Evolutionary conservation across 92 coral and sea anemone genomes (phyloP).

Genomic region (Siderastrea radians): DNA sequence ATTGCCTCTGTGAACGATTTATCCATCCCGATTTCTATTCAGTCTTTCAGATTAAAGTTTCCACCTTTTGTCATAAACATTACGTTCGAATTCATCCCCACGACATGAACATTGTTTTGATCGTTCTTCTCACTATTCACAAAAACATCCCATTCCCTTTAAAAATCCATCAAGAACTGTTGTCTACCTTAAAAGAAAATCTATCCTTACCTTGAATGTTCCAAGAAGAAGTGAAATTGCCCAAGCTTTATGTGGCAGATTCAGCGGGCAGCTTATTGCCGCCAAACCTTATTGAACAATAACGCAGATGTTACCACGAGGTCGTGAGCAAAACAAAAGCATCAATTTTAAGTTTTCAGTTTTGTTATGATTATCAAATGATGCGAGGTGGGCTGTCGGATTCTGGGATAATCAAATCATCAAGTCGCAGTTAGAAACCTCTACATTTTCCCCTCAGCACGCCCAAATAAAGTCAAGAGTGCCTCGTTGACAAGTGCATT

Average conservation of each 20-base stretch:
- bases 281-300: neutral
- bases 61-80: neutral
- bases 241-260: constrained; percentile 14
- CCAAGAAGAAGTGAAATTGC: constrained; percentile 2
- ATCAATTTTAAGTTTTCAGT: constrained; percentile 3
- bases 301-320: constrained; percentile 45
- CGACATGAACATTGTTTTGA: constrained; percentile 3
- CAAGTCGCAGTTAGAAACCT: neutral
- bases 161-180: neutral
- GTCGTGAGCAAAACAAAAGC: constrained; percentile 29
- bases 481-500: neutral
- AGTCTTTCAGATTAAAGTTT: neutral
- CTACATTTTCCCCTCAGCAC: neutral
- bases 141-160: neutral
- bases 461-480: neutral
- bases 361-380: constrained; percentile 43
- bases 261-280: neutral
- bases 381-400: neutral
- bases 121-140: neutral
- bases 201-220: constrained; percentile 29
- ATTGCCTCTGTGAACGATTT: too few relatives aligned
- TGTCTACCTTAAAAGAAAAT: neutral
- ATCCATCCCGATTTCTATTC: neutral
- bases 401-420: constrained; percentile 17
- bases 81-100: neutral